Conservation (phyloP, 2,797 vertebrate species). For the Hipposideros larvatus region DNA sequence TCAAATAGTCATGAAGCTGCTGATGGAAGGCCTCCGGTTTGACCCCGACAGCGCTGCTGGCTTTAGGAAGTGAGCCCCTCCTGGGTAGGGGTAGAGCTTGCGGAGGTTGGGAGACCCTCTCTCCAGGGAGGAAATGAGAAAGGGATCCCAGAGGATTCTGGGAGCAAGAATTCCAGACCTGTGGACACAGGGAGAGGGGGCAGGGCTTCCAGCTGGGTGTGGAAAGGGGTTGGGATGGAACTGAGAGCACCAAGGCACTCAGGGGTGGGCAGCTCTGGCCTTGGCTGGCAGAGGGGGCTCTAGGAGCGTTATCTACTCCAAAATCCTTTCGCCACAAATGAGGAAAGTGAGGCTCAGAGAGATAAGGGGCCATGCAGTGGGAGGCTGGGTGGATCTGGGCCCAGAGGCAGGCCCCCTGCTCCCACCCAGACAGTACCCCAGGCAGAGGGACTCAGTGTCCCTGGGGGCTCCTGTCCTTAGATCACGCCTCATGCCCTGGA, state of each 20-base stretch:
- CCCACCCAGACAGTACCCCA: neutral
- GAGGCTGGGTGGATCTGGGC: neutral
- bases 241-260: neutral
- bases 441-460: neutral
- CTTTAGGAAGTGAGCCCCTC: conserved; percentile 83
- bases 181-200: neutral
- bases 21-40: conserved; percentile 75
- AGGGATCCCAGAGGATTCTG: neutral
- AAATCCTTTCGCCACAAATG: neutral
- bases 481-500: neutral
- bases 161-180: neutral
- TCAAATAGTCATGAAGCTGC: conserved; percentile 80
- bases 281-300: neutral
- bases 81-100: neutral
- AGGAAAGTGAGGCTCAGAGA: neutral
- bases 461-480: neutral
- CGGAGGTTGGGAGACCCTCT: neutral
- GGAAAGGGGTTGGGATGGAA: neutral
- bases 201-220: neutral
- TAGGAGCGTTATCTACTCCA: neutral
- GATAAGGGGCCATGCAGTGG: neutral
- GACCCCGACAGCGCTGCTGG: conserved; percentile 69
- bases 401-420: neutral
- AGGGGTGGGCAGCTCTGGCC: neutral
- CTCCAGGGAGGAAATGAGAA: neutral